Conservation (phyloP, 2,113 vertebrate species). For the Panthera uncia region DNA sequence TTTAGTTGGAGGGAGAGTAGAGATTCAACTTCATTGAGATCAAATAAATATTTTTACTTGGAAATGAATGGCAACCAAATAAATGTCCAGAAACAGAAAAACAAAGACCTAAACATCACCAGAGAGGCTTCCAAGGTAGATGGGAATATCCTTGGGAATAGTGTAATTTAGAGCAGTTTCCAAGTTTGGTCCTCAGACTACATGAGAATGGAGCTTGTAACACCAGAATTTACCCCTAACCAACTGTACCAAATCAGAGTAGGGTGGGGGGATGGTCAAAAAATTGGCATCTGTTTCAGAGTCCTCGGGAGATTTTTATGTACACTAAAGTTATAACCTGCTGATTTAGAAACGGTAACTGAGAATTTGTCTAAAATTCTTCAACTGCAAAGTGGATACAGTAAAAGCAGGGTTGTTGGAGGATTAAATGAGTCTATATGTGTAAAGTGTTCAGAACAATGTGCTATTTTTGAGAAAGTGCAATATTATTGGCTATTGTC, state of each 20-base stretch:
- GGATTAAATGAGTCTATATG: neutral
- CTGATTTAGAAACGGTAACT: neutral
- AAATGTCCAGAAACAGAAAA: neutral
- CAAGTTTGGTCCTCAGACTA: neutral
- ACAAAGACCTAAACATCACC: neutral
- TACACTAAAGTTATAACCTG: neutral
- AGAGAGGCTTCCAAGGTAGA: neutral
- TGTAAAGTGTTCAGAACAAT: neutral
- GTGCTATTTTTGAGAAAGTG: neutral
- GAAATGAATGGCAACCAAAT: neutral
- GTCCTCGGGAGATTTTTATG: neutral
- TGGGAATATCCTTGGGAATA: neutral
- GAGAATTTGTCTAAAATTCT: neutral
- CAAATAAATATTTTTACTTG: neutral
- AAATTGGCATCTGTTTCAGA: neutral
- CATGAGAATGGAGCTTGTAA: neutral
- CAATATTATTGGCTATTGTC: neutral
- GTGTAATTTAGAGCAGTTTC: neutral
- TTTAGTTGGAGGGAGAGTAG: neutral
- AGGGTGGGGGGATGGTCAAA: neutral
- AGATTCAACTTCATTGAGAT: neutral
- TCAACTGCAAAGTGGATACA: neutral
- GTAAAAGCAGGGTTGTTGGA: neutral
- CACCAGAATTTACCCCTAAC: neutral
- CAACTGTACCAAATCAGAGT: neutral